Base-by-base conservation (phyloP, 1,140 invertebrate genomes). In the Zelostemma sp. region DNA sequence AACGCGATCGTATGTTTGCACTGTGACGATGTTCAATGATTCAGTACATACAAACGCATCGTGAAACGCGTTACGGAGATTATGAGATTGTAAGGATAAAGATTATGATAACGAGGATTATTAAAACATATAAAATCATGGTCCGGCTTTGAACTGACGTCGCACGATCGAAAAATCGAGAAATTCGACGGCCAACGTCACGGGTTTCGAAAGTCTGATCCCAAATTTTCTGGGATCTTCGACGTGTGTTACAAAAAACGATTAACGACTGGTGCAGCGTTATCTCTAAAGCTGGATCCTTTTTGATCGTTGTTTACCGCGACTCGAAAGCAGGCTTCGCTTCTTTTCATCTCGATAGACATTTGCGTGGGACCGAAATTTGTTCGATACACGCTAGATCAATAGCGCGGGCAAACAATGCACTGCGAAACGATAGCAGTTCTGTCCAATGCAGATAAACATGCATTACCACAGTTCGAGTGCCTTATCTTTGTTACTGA, bases 391-490 rank as follows among this genome's bases (percentile, higher is more conserved):
- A 64, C 55, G 58, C 51, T 72, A 50, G 56, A 47, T 57, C 51
- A 71, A 72, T 67, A 72, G 43, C 46, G 43, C 11, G 62, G 50
- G 43, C 55, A 56, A 54, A 45, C 40, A 69, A 58, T 65, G 68
- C 60, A 64, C 67, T 57, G 63, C 63, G 59, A 57, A 70, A 54
- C 55, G 72, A 80, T 81, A 80, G 76, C 74, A 45, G 17, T 53
- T 48, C 60, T 74, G 53, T 55, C 68, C 49, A 41, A 25, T 56
- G 28, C 47, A 49, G 48, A 68, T 69, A 68, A 76, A 75, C 70
- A 75, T 67, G 63, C 41, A 40, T 67, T 67, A 63, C 62, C 59
- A 59, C 35, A 17, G 56, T 58, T 58, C 33, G 51, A 60, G 59
- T n/a, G 38, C 61, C 59, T 74, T 74, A 74, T 72, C 72, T 65